Percentiles rank a stretch among this genome's conserved stretches.
These are phyloP conservation scores for Nesospiza acunhae DNA, from an alignment of 2,113 vertebrate species.

Conservation along the genomic window DNA sequence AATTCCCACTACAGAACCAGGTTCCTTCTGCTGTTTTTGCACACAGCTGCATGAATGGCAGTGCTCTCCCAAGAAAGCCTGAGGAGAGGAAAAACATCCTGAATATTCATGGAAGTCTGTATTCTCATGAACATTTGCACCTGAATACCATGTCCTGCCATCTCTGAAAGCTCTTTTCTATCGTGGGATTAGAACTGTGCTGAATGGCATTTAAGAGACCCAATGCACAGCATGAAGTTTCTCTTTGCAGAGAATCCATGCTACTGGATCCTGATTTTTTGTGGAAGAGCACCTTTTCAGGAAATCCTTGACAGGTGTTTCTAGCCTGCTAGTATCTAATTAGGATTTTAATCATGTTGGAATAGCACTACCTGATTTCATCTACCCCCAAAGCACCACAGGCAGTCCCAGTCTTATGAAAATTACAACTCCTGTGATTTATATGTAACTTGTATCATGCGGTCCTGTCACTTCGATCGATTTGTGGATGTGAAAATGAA, in stretches of 20 bases:
- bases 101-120: neutral
- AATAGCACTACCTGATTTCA: neutral
- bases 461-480: neutral
- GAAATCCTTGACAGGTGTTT: neutral
- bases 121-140: neutral
- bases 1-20: neutral
- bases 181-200: neutral
- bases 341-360: neutral
- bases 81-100: neutral
- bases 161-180: neutral
- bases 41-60: neutral
- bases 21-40: neutral
- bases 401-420: neutral
- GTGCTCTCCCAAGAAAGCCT: neutral
- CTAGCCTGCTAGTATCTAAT: neutral
- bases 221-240: neutral
- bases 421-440: neutral
- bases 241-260: neutral
- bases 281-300: neutral
- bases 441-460: neutral
- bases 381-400: neutral
- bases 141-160: neutral
- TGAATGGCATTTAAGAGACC: neutral
- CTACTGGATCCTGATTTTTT: neutral
- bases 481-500: neutral